A percentile compares a stretch with the other conserved stretches of the same genome.
Evolutionary conservation across 2,797 vertebrate species (phyloP).

Genomic region (Gymnoscopelus microlampas): DNA sequence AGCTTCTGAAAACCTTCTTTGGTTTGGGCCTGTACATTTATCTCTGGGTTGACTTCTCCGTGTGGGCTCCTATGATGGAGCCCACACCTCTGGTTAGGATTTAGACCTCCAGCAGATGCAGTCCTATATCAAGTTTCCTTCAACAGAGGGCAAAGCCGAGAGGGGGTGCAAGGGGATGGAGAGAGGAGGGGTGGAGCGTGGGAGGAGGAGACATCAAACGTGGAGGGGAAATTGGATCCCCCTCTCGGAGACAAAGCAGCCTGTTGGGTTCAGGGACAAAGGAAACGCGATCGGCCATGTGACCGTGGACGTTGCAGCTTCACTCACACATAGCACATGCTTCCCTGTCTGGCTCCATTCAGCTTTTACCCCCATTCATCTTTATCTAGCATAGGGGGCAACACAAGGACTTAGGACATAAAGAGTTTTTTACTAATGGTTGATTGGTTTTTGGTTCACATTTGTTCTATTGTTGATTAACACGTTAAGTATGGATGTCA

Average conservation of each 20-base stretch:
- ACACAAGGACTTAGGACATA: slow-evolving; percentile 5
- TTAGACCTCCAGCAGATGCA: slow-evolving; percentile 47
- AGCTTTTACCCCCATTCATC: slow-evolving; percentile 75
- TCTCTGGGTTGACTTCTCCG: neutral
- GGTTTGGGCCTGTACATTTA: neutral
- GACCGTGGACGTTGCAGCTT: slow-evolving; percentile 59
- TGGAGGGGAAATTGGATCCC: slow-evolving; percentile 66
- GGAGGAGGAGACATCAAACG: slow-evolving; percentile 77
- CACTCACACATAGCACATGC: slow-evolving; percentile 33
- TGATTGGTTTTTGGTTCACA: neutral
- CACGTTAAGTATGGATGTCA: too few relatives aligned
- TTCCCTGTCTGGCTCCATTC: slow-evolving; percentile 74
- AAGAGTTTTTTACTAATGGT: neutral
- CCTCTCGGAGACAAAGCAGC: slow-evolving; percentile 60
- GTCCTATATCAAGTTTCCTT: slow-evolving; percentile 59
- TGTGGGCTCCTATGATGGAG: neutral
- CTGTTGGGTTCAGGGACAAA: slow-evolving; percentile 70
- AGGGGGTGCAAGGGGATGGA: neutral
- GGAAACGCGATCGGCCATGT: slow-evolving; percentile 68
- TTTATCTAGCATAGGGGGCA: slow-evolving; percentile 42
- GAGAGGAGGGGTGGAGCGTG: slow-evolving; percentile 53
- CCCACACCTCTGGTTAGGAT: slow-evolving; percentile 35
- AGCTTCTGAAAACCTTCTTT: neutral
- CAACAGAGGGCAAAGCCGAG: slow-evolving; percentile 27
- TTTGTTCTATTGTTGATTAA: neutral